Evolutionary conservation across 2,888 invertebrate species (phyloP), one percentile per base, ranked within the genome.

Genomic region (Stenoptilia bipunctidactyla): DNA sequence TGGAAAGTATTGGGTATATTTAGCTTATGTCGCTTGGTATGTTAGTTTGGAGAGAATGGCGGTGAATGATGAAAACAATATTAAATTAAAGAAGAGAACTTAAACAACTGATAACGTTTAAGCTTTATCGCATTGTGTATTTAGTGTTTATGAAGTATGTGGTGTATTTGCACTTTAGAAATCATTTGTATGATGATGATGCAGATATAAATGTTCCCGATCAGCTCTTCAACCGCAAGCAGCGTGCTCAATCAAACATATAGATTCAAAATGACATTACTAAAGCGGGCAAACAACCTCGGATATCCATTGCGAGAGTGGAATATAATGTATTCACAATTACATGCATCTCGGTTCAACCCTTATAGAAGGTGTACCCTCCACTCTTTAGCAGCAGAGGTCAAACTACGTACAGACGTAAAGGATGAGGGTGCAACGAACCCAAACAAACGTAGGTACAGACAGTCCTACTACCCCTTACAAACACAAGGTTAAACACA

Each of bases 361-460:
- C 4, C 30, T 30, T 30, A 30, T n/a, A n/a, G 2, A 30, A n/a
- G 9, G 12, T 30, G n/a, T 12, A 10, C 13, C 34, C 14, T 13
- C 13, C 38, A 20, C 25, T 5, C 34, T 39, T 13, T 34, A 20
- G 27, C 27, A 30, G 10, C 13, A n/a, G 14, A 15, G 30, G 27
- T 12, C 30, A 30, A 4, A 15, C 27, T 48, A 42, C 53, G n/a
- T n/a, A n/a, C n/a, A n/a, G n/a, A n/a, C n/a, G n/a, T 55, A 55
- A 46, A 48, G 47, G 48, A 46, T 48, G 41, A 49, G 64, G 62
- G 73, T 73, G 63, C 58, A 61, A 66, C 68, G 61, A 71, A 66
- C 66, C 68, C 67, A 66, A 66, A 42, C 47, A 52, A 55, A 64
- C 56, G 14, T 5, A 58, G 56, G 62, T 58, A 65, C 56, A 53